Percentiles rank a stretch among this genome's conserved stretches.
These are phyloP conservation scores for Perca schrenkii DNA, from an alignment of 2,113 vertebrate species.

Conservation along the genomic window DNA sequence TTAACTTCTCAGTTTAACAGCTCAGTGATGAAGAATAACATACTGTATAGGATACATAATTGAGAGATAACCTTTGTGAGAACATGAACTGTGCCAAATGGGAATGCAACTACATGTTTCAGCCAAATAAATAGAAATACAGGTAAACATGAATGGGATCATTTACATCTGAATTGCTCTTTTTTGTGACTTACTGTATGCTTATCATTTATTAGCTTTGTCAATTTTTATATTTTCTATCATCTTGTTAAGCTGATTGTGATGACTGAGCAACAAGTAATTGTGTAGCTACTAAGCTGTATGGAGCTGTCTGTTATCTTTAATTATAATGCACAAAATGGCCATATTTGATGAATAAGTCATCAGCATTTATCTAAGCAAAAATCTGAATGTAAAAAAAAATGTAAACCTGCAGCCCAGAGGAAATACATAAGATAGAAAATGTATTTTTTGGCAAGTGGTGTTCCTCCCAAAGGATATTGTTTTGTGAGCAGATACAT, in stretches of 20 bases:
- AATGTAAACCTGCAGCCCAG: background rate
- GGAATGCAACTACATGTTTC: background rate
- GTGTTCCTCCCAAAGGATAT: too few species aligned
- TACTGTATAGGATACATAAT: background rate
- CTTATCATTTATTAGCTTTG: background rate
- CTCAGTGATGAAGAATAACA: background rate
- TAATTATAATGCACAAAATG: background rate
- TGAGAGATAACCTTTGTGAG: background rate
- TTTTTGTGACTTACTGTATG: background rate
- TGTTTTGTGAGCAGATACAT: background rate
- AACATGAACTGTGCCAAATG: background rate
- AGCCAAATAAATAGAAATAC: background rate
- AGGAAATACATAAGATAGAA: background rate
- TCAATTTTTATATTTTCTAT: background rate
- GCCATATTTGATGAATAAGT: background rate
- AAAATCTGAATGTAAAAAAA: background rate
- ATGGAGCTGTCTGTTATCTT: background rate
- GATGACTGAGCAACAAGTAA: background rate
- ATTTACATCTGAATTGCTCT: background rate
- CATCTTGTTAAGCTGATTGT: background rate
- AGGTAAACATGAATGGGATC: background rate
- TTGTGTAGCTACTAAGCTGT: too few species aligned
- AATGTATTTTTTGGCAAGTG: background rate
- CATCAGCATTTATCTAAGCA: background rate
- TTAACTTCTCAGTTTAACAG: background rate